Evolutionary conservation across 2,888 invertebrate genomes (phyloP), one percentile per base, ranked within the genome.

Genomic region (Drosophila bunnanda): DNA sequence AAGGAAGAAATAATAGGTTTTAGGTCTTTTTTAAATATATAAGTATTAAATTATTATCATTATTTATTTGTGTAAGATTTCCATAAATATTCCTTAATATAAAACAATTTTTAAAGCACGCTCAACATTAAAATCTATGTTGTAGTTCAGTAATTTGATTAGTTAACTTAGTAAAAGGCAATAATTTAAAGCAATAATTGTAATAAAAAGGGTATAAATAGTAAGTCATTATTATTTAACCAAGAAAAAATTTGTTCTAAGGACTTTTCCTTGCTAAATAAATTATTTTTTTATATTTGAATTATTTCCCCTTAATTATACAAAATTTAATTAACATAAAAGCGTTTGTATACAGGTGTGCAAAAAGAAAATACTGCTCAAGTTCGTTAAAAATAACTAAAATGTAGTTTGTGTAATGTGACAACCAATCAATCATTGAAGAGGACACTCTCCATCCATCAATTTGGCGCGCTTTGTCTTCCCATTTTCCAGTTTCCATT

Each of bases 371-470:
- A 17, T 12, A n/a, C 8, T 1, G 13, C 0, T 13, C 20, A 30
- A 20, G 30, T 50, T 50, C 13, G 13, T 8, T 8, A 20, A 17
- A 50, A 32, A 20, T 10, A 32, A 4, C 20, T 20, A 13, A 50
- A 32, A 50, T 15, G 5, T 50, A 22, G 20, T 32, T 20, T 9
- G 20, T 15, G 15, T 20, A 50, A 32, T 32, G 50, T 2, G 20
- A 20, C 32, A 17, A 7, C 20, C 15, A 52, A 52, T 36, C 53
- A 53, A 34, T 53, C 50, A 50, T 10, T 20, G 28, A 46, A 3
- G 6, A 28, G 12, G 46, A n/a, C 28, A n/a, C 10, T 1, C 2
- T 5, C 13, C 44, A 44, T 43, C 20, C 50, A 50, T 50, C 50
- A 50, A 50, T 50, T 32, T 4, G 2, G 13, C 4, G 13, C 13